These are phyloP conservation scores for Agapostemon virescens DNA, from an alignment of 2,888 invertebrate genomes.

Conservation along the genomic window DNA sequence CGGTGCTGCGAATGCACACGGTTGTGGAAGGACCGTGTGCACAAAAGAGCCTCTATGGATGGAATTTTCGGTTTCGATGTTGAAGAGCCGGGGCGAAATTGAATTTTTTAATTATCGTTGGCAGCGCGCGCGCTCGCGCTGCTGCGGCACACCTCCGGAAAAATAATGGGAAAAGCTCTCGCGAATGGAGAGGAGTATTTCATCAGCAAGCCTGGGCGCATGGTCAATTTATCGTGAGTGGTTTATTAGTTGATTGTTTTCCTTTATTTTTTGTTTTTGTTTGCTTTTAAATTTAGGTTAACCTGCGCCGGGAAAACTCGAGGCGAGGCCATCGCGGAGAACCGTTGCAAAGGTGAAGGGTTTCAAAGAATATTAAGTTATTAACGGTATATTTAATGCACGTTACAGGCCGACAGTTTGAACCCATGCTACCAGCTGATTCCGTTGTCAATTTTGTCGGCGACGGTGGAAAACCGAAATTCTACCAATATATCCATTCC, in stretches of 20 bases:
- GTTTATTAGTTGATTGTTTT: slow-evolving; percentile 24
- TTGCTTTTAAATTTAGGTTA: slow-evolving; percentile 10
- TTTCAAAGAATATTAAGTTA: slow-evolving; percentile 12
- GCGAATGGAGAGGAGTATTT: slow-evolving; percentile 8
- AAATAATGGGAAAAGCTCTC: not conserved
- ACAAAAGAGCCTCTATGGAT: not conserved
- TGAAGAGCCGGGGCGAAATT: slow-evolving; percentile 22
- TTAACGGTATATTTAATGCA: slow-evolving; percentile 10
- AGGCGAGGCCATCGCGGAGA: not conserved
- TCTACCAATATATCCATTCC: not conserved
- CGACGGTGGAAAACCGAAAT: not conserved
- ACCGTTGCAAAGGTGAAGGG: not conserved
- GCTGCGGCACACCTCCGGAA: not conserved
- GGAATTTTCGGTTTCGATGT: slow-evolving; percentile 22
- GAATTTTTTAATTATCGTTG: slow-evolving; percentile 43
- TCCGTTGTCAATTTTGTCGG: not conserved
- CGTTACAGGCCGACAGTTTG: not conserved
- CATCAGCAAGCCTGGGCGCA: not conserved
- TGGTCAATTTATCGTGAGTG: slow-evolving; percentile 13
- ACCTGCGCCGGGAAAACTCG: not conserved
- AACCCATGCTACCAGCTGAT: not conserved
- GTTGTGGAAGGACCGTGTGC: slow-evolving; percentile 5
- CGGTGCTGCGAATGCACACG: slow-evolving; percentile 17
- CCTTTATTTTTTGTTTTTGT: not conserved
- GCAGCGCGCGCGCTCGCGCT: not conserved